phyloP scores from a whole-genome alignment of 1,140 invertebrate genomes.

The Myzus persicae region DNA sequence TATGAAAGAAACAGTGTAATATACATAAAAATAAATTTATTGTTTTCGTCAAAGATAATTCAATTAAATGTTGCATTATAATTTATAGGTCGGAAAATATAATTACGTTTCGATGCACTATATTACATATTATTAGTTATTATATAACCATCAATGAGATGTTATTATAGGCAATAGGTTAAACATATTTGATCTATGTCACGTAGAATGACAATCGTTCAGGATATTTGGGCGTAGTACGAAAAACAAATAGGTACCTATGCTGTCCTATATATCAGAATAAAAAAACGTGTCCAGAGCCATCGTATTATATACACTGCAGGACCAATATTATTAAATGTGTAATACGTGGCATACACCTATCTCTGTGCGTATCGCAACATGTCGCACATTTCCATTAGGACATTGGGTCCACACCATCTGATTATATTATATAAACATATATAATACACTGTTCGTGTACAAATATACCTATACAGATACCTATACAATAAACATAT shows the following conservation, averaged over 20 bases:
- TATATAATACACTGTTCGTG: neutral
- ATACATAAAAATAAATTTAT: neutral
- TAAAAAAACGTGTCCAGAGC: neutral
- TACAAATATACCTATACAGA: neutral
- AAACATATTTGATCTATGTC: neutral
- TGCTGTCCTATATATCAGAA: neutral
- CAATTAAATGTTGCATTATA: neutral
- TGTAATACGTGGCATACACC: neutral
- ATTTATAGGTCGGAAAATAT: neutral
- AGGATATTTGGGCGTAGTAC: neutral
- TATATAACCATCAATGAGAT: neutral
- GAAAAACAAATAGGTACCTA: conserved; percentile 16
- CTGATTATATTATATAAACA: neutral
- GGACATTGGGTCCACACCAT: neutral
- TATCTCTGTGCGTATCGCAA: neutral
- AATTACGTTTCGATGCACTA: neutral
- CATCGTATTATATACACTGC: neutral
- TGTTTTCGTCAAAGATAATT: neutral
- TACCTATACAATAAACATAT: too few species aligned
- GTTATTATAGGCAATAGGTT: neutral
- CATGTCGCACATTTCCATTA: neutral
- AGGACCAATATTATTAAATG: neutral
- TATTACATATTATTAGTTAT: neutral
- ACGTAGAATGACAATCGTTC: neutral
- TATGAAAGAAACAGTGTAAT: neutral